Conservation (phyloP, 2,888 invertebrate species). For the Chromoteleia sp. region DNA sequence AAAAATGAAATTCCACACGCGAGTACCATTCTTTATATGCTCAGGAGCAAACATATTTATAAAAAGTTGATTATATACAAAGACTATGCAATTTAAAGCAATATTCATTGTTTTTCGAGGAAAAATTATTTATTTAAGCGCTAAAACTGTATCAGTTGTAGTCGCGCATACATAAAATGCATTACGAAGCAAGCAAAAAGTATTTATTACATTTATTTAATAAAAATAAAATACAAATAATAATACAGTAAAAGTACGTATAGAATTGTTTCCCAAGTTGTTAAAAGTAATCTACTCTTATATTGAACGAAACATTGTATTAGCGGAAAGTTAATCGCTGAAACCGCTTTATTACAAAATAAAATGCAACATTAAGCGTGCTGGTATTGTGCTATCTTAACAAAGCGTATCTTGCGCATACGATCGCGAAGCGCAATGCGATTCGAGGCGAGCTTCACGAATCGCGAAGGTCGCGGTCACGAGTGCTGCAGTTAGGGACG, state of each 20-base stretch:
- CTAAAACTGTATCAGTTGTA: too few species aligned
- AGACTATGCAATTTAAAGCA: conserved; percentile 9
- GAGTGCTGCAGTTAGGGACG: conserved; percentile 61
- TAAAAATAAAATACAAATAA: background rate
- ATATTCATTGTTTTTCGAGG: conserved; percentile 4
- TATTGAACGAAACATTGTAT: conserved; percentile 14
- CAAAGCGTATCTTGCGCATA: conserved; percentile 59
- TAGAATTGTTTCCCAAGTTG: conserved; percentile 14
- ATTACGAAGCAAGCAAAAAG: too few species aligned
- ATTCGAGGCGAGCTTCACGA: conserved; percentile 62
- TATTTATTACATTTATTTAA: too few species aligned
- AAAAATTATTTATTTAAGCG: too few species aligned
- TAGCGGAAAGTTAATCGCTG: conserved; percentile 51
- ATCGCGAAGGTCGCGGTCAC: conserved; percentile 71
- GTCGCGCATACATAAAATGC: too few species aligned
- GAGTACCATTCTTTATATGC: conserved; percentile 2
- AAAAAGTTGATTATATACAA: conserved; percentile 23
- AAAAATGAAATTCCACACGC: background rate
- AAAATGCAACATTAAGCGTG: conserved; percentile 50
- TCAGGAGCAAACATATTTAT: conserved; percentile 6
- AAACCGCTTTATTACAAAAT: conserved; percentile 55
- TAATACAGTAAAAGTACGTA: background rate
- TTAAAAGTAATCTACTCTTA: conserved; percentile 8
- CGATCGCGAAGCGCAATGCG: conserved; percentile 55
- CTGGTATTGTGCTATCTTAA: conserved; percentile 54